Evolutionary conservation across 2,888 invertebrate species (phyloP).

Genomic region (Cheilosia scutellata): DNA sequence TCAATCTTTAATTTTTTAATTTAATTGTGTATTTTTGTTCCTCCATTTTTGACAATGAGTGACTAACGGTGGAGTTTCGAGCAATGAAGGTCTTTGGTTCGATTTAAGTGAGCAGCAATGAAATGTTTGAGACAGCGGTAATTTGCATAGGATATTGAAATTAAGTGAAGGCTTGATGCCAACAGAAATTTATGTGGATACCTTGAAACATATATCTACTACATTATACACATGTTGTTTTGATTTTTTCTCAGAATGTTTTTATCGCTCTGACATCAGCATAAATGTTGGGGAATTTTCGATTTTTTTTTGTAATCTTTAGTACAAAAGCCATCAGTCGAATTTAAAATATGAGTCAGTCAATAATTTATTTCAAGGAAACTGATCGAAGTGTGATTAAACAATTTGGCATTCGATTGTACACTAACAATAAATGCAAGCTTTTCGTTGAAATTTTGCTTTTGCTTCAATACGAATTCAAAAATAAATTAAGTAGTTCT

Average conservation of each 20-base stretch:
- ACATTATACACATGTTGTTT: background rate
- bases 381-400: too few relatives aligned
- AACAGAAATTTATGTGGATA: conserved; percentile 5
- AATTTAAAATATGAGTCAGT: conserved; percentile 6
- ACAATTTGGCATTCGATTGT: too few relatives aligned
- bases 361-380: background rate
- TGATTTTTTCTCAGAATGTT: conserved; percentile 41
- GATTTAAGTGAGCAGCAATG: conserved; percentile 25
- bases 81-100: conserved; percentile 52
- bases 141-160: conserved; percentile 69
- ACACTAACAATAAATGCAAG: too few relatives aligned
- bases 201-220: conserved; percentile 44
- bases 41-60: conserved; percentile 53
- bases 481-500: too few relatives aligned
- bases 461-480: too few relatives aligned
- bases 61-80: conserved; percentile 63
- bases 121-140: conserved; percentile 16
- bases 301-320: background rate
- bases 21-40: conserved; percentile 15
- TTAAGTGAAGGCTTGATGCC: conserved; percentile 54
- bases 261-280: conserved; percentile 51
- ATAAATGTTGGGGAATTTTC: conserved; percentile 34
- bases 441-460: too few relatives aligned
- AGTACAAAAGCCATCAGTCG: background rate
- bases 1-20: conserved; percentile 25